phyloP scores from a whole-genome alignment of 2,113 vertebrate species.

The Odocoileus virginianus region DNA sequence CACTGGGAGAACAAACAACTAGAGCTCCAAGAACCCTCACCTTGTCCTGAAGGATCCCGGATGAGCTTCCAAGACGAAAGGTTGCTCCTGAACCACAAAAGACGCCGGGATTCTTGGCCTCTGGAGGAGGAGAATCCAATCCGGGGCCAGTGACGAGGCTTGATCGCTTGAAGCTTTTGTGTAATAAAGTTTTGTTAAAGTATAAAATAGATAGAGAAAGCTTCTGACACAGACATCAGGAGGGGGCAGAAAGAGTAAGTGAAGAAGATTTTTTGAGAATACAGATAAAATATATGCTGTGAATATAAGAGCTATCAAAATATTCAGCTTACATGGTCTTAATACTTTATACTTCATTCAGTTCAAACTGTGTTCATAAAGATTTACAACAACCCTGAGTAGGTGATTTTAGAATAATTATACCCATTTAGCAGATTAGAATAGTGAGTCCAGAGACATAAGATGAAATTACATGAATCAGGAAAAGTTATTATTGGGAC shows the following conservation, averaged over 20 bases:
- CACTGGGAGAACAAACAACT: not conserved
- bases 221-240: not conserved
- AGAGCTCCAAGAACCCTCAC: not conserved
- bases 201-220: not conserved
- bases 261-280: not conserved
- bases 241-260: not conserved
- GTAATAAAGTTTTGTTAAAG: not conserved
- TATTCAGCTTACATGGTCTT: not conserved
- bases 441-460: not conserved
- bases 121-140: not conserved
- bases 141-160: fast-evolving
- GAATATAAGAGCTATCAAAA: not conserved
- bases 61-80: not conserved
- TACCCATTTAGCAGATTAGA: not conserved
- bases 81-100: not conserved
- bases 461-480: not conserved
- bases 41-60: not conserved
- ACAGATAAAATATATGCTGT: not conserved
- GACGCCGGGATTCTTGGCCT: fast-evolving
- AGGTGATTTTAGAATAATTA: not conserved
- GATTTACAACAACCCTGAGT: not conserved
- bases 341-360: not conserved
- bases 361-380: not conserved
- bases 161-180: not conserved
- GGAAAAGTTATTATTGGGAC: not conserved